phyloP scores from a whole-genome alignment of 2,113 vertebrate species.

The Herpailurus yagouaroundi region DNA sequence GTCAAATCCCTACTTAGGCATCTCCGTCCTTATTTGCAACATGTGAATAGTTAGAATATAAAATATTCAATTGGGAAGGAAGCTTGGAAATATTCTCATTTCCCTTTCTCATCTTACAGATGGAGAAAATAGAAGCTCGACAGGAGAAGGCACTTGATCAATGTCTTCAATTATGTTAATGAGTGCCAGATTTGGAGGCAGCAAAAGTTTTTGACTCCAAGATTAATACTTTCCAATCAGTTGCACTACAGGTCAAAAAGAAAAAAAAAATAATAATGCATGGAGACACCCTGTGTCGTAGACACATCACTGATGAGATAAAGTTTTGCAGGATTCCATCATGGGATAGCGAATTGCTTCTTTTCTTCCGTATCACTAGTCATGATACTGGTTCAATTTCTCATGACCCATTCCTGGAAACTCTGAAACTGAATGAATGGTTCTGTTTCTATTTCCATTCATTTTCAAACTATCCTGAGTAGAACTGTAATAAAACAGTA shows the following conservation, averaged over 20 bases:
- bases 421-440: not conserved
- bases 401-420: not conserved
- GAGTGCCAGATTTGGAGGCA: not conserved
- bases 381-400: not conserved
- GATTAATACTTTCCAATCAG: not conserved
- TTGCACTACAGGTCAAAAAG: not conserved
- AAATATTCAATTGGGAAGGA: not conserved
- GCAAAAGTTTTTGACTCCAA: not conserved
- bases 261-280: not conserved
- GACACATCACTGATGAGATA: too few species aligned
- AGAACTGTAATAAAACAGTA: not conserved
- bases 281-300: not conserved
- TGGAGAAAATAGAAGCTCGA: not conserved
- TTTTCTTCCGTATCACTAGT: not conserved
- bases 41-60: not conserved
- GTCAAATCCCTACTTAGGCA: not conserved
- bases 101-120: not conserved
- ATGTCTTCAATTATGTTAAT: not conserved
- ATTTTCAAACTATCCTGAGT: not conserved
- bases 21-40: not conserved
- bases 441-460: not conserved
- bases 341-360: not conserved
- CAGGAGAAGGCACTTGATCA: not conserved
- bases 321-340: not conserved
- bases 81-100: not conserved